These are phyloP conservation scores for Micromussa lordhowensis DNA, from an alignment of 92 coral and sea anemone genomes.

Conservation along the genomic window DNA sequence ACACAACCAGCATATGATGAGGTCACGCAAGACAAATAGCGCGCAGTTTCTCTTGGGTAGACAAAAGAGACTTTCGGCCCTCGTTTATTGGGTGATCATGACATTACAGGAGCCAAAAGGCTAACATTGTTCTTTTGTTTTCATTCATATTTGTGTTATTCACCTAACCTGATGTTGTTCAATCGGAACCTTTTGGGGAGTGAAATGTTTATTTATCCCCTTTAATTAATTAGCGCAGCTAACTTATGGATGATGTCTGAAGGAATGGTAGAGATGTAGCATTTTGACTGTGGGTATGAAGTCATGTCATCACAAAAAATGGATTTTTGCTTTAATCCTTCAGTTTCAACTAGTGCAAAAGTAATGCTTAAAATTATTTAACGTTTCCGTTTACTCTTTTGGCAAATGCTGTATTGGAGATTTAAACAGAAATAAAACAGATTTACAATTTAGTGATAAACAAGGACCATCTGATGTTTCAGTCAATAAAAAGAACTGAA, in stretches of 20 bases:
- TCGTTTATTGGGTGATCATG: not conserved
- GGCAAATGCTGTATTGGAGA: no score
- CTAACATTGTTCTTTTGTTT: not conserved
- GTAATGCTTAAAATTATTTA: not conserved
- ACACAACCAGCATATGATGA: constrained; percentile 36
- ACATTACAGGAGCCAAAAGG: not conserved
- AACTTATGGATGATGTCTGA: not conserved
- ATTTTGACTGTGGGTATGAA: not conserved
- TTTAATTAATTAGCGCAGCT: not conserved
- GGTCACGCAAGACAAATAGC: constrained; percentile 19
- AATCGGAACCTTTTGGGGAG: not conserved
- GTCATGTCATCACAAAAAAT: not conserved
- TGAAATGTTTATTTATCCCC: not conserved
- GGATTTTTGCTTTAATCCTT: no score
- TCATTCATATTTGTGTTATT: no score
- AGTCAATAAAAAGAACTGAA: no score
- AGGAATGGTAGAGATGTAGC: no score
- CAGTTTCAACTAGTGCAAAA: no score
- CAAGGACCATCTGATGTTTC: no score
- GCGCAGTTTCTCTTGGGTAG: not conserved
- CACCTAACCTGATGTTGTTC: no score
- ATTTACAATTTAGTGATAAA: no score
- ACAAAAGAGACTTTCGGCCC: not conserved
- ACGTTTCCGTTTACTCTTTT: not conserved
- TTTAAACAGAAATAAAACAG: no score